Evolutionary conservation across 2,797 vertebrate species (phyloP).

Genomic region (Bradypus variegatus): DNA sequence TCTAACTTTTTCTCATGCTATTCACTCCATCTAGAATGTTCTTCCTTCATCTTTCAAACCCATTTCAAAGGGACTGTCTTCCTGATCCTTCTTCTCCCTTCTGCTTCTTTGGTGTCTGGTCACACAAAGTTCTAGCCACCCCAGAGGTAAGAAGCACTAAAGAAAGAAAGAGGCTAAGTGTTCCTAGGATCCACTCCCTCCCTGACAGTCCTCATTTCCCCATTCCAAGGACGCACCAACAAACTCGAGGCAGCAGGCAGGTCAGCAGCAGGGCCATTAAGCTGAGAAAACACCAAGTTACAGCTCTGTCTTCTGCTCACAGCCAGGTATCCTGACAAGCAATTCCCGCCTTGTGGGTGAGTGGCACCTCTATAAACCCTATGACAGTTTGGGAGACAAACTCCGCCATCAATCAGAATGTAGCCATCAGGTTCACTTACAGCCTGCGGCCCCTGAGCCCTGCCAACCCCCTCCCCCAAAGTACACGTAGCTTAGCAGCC

Average conservation of each 20-base stretch:
- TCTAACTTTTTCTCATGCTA: neutral
- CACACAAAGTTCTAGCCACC: neutral
- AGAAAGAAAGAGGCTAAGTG: neutral
- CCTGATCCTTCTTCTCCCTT: neutral
- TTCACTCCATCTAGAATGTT: neutral
- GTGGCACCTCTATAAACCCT: conserved; percentile 97
- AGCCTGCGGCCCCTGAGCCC: conserved; percentile 39
- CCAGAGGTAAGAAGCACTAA: neutral
- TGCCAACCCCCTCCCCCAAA: conserved; percentile 56
- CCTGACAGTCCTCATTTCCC: conserved; percentile 47
- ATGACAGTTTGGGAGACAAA: conserved; percentile 97
- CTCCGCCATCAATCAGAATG: conserved; percentile 87
- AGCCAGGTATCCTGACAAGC: conserved; percentile 79
- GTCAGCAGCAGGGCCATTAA: conserved; percentile 73
- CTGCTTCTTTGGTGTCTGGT: neutral
- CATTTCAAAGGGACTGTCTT: conserved; percentile 25
- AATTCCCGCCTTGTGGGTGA: conserved; percentile 79
- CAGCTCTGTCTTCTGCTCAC: conserved; percentile 75
- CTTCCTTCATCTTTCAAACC: neutral
- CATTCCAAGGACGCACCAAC: neutral
- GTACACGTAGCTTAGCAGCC: conserved; percentile 62
- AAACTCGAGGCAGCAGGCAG: conserved; percentile 69
- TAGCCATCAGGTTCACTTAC: conserved; percentile 93
- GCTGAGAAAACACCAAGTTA: conserved; percentile 79
- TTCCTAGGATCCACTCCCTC: neutral